phyloP scores from a whole-genome alignment of 2,113 vertebrate species.

The Gadus macrocephalus region DNA sequence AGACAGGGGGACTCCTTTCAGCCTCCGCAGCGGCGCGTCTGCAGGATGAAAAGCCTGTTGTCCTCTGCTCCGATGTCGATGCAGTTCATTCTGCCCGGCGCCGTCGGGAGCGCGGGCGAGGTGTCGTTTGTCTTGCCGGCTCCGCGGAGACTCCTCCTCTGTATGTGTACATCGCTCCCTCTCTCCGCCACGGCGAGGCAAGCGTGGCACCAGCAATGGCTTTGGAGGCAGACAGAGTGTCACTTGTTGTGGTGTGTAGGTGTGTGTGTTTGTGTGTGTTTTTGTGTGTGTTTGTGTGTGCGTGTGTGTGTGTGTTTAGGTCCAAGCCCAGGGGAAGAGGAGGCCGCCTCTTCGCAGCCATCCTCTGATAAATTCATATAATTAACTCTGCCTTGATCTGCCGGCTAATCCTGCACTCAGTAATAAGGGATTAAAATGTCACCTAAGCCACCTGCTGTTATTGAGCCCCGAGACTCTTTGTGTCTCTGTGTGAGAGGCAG shows the following conservation, averaged over 20 bases:
- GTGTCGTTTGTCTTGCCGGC: constrained; percentile 56
- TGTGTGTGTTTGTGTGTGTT: constrained; percentile 11
- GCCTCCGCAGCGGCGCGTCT: constrained; percentile 49
- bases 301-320: constrained; percentile 23
- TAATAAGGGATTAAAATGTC: constrained; percentile 81
- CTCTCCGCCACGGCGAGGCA: constrained; percentile 30
- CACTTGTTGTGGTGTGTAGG: constrained; percentile 24
- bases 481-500: constrained; percentile 15
- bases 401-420: constrained; percentile 75
- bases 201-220: constrained; percentile 33
- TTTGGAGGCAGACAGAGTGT: constrained; percentile 38
- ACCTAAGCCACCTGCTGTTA: constrained; percentile 77
- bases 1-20: constrained; percentile 57
- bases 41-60: constrained; percentile 49
- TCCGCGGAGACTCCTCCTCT: constrained; percentile 46
- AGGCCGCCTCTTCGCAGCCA: constrained; percentile 58
- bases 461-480: constrained; percentile 66
- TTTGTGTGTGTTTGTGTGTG: constrained; percentile 20
- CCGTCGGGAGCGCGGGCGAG: constrained; percentile 14
- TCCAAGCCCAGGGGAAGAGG: constrained; percentile 59
- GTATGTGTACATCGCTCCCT: constrained; percentile 42
- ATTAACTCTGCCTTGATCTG: constrained; percentile 80
- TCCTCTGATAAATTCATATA: constrained; percentile 79
- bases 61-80: constrained; percentile 37
- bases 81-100: constrained; percentile 49